These are phyloP conservation scores for Pangasius sanitwongsei DNA, from an alignment of 2,797 vertebrate genomes.

Conservation along the genomic window DNA sequence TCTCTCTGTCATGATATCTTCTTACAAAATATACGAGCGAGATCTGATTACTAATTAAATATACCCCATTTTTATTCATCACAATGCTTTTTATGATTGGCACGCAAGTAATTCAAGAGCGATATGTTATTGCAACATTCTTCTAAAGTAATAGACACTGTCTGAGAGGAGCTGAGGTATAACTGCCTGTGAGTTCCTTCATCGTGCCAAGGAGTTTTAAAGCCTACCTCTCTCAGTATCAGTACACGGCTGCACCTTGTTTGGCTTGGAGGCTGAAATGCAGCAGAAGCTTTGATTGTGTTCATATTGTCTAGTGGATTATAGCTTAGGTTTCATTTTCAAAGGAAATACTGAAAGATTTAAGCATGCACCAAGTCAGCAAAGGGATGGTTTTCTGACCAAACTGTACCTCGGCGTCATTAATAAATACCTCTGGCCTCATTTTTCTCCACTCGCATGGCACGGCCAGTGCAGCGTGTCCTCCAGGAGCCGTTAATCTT, in stretches of 20 bases:
- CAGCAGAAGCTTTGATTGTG: conserved; percentile 56
- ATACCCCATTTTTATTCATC: not conserved
- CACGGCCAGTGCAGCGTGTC: conserved; percentile 32
- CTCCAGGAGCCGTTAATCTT: conserved; percentile 47
- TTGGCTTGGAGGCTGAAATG: conserved; percentile 53
- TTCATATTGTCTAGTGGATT: conserved; percentile 56
- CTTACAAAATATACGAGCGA: not conserved
- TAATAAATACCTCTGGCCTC: conserved; percentile 61
- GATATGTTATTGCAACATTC: conserved; percentile 14
- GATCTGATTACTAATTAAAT: conserved; percentile 26
- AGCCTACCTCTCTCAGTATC: conserved; percentile 11
- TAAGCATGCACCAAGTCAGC: conserved; percentile 53
- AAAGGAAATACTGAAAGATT: conserved; percentile 58
- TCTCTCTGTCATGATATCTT: not conserved
- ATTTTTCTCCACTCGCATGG: conserved; percentile 34
- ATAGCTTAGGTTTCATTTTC: conserved; percentile 60
- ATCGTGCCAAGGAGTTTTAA: conserved; percentile 21
- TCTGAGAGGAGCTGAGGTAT: conserved; percentile 11
- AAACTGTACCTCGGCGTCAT: conserved; percentile 49
- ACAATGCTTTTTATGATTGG: conserved; percentile 27
- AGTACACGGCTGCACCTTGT: conserved; percentile 40
- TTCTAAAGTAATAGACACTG: conserved; percentile 34
- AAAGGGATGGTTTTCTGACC: conserved; percentile 14
- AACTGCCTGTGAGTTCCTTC: conserved; percentile 24
- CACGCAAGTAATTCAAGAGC: conserved; percentile 5